Percentiles rank a stretch among this genome's conserved stretches.
These are phyloP conservation scores for Leptosomus discolor DNA, from an alignment of 2,113 vertebrate genomes.

Conservation along the genomic window DNA sequence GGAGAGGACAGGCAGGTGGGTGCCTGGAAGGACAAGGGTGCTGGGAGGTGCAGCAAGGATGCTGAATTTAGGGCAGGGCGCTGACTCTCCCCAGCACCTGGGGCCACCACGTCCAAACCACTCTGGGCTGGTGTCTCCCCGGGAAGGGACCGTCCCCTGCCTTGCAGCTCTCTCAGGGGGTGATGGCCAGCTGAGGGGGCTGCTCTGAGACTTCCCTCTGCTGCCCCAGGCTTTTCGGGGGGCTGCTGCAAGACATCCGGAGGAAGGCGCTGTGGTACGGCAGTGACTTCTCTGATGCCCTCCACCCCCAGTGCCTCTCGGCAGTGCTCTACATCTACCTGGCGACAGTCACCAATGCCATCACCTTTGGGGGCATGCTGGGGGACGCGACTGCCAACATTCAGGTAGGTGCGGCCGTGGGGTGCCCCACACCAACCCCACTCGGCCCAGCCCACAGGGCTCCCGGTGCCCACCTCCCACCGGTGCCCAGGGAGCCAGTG, in stretches of 20 bases:
- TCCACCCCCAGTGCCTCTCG: conserved; percentile 78
- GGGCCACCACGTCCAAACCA: not conserved
- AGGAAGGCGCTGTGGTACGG: conserved; percentile 75
- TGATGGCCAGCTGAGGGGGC: not conserved
- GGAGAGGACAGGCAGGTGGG: conserved; percentile 74
- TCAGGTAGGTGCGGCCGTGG: conserved; percentile 33
- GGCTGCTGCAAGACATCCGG: conserved; percentile 72
- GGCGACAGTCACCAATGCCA: conserved; percentile 76
- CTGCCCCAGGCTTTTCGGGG: conserved; percentile 73
- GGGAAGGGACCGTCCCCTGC: not conserved
- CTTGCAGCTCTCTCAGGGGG: not conserved
- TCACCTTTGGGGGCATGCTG: conserved; percentile 81
- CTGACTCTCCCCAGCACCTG: not conserved
- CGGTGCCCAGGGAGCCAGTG: accelerated
- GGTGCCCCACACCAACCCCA: not conserved
- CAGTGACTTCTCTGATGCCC: conserved; percentile 75
- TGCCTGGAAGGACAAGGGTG: not conserved
- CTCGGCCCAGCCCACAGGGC: accelerated
- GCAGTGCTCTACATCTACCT: conserved; percentile 81
- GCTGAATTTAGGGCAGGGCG: not conserved
- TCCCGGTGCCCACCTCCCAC: not conserved
- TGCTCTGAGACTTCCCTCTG: not conserved
- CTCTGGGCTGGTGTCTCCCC: not conserved
- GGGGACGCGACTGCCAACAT: conserved; percentile 76
- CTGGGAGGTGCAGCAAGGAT: not conserved